phyloP scores from a whole-genome alignment of 2,888 invertebrate genomes.

The Microctonus brassicae region DNA sequence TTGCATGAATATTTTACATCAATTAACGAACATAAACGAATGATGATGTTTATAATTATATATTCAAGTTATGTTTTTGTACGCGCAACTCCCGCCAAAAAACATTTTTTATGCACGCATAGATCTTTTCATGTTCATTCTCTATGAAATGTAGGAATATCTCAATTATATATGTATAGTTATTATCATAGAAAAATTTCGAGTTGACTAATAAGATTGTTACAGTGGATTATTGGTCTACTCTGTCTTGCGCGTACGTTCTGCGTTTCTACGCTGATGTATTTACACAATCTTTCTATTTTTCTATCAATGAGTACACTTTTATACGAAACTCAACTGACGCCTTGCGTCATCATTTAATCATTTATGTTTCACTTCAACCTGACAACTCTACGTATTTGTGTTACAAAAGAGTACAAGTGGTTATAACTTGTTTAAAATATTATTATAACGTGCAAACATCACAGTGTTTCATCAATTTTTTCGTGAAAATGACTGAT shows the following conservation, averaged over 20 bases:
- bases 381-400: not conserved
- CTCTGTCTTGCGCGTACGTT: not conserved
- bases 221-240: no score
- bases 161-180: no score
- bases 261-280: not conserved
- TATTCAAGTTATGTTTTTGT: no score
- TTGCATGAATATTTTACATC: no score
- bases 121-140: not conserved
- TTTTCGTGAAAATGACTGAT: constrained; percentile 38
- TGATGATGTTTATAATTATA: no score
- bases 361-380: not conserved
- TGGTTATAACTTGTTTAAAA: not conserved
- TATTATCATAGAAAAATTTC: no score
- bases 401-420: not conserved
- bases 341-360: not conserved
- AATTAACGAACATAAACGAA: no score
- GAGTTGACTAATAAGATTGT: no score
- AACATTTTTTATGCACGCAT: not conserved
- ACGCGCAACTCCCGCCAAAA: not conserved
- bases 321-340: no score
- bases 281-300: not conserved
- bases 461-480: constrained; percentile 11
- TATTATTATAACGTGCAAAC: not conserved
- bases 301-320: no score
- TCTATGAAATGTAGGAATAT: no score